phyloP scores from a whole-genome alignment of 2,113 vertebrate genomes.

The Electrona antarctica region DNA sequence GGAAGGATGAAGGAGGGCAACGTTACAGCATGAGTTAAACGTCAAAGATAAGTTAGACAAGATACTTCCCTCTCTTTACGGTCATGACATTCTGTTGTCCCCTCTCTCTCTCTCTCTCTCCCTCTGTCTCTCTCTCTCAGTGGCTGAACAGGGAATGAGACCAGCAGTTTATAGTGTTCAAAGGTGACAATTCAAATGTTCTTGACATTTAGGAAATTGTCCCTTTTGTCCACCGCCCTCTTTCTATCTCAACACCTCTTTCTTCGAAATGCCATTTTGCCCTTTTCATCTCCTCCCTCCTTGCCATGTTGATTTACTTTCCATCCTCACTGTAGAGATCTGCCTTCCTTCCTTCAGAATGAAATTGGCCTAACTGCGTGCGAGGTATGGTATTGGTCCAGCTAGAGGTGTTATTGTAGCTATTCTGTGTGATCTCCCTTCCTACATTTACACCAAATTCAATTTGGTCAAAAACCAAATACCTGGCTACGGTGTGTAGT shows the following conservation, averaged over 20 bases:
- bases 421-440: background rate
- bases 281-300: slow-evolving; percentile 42
- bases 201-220: slow-evolving; percentile 66
- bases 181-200: slow-evolving; percentile 52
- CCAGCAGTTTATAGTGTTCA: slow-evolving; percentile 36
- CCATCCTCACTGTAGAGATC: background rate
- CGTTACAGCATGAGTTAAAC: background rate
- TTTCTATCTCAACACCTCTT: slow-evolving; percentile 45
- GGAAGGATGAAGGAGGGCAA: no score
- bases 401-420: no score
- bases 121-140: background rate
- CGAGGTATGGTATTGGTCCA: no score
- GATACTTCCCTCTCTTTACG: background rate
- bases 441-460: background rate
- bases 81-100: background rate
- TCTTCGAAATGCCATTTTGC: slow-evolving; percentile 57
- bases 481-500: no score
- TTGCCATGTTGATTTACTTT: slow-evolving; percentile 24
- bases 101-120: no score
- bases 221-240: slow-evolving; percentile 46
- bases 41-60: background rate
- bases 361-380: background rate
- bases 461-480: no score
- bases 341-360: background rate
- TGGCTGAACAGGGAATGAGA: slow-evolving; percentile 13